phyloP scores from a whole-genome alignment of 2,797 vertebrate genomes.

The Cirrhinus molitorella region DNA sequence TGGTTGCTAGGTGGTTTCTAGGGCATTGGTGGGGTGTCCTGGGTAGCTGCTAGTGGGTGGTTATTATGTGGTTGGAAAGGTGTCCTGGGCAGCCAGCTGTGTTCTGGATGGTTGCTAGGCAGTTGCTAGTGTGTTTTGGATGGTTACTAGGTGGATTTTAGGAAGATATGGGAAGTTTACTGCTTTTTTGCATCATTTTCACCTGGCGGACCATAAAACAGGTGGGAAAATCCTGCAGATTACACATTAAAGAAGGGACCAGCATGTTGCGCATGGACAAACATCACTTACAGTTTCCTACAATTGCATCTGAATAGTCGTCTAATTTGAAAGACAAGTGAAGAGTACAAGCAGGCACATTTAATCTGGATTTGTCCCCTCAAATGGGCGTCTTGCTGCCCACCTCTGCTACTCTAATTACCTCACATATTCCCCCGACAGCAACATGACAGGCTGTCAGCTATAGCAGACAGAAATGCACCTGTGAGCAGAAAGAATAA shows the following conservation, averaged over 20 bases:
- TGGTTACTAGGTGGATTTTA: no score
- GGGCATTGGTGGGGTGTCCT: no score
- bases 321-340: slow-evolving; percentile 24
- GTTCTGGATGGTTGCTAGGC: no score
- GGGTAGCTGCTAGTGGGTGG: no score
- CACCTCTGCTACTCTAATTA: slow-evolving; percentile 61
- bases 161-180: no score
- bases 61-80: no score
- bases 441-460: slow-evolving; percentile 62
- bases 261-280: not conserved
- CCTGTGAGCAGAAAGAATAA: slow-evolving; percentile 54
- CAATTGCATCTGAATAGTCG: slow-evolving; percentile 9
- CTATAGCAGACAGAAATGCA: slow-evolving; percentile 51
- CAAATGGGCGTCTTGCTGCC: slow-evolving; percentile 20
- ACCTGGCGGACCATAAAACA: not conserved
- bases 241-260: not conserved
- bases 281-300: not conserved
- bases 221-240: not conserved
- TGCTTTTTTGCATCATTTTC: not conserved
- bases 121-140: no score
- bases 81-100: not conserved
- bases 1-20: no score
- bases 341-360: slow-evolving; percentile 19
- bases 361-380: slow-evolving; percentile 39
- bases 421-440: slow-evolving; percentile 54